Evolutionary conservation across 2,113 vertebrate genomes (phyloP).

Genomic region (Lepidothrix coronata): DNA sequence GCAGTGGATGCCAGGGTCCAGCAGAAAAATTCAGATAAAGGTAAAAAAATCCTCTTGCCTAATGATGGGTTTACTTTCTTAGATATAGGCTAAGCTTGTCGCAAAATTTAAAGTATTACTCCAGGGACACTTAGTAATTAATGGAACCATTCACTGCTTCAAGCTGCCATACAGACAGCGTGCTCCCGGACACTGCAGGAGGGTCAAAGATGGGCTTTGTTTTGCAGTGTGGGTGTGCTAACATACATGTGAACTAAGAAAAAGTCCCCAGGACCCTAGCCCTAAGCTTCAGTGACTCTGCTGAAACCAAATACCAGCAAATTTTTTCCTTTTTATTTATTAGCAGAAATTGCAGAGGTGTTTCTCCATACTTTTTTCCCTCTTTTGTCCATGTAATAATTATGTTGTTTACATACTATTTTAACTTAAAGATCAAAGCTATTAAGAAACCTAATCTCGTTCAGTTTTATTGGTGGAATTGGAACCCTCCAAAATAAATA

Average conservation of each 20-base stretch:
- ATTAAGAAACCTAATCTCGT: not conserved
- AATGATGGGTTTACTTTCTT: not conserved
- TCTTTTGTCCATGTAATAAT: slow-evolving; percentile 32
- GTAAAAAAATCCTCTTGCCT: not conserved
- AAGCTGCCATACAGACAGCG: not conserved
- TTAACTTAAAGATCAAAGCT: not conserved
- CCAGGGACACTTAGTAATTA: not conserved
- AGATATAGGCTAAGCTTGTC: not conserved
- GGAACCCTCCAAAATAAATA: slow-evolving; percentile 21
- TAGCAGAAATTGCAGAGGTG: slow-evolving; percentile 13
- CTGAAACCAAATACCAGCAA: not conserved
- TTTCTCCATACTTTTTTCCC: not conserved
- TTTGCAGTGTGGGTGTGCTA: not conserved
- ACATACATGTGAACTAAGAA: not conserved
- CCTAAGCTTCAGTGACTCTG: not conserved
- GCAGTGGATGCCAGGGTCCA: not conserved
- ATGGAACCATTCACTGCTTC: not conserved
- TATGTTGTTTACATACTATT: not conserved
- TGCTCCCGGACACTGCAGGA: not conserved
- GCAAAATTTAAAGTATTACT: not conserved
- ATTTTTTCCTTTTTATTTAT: slow-evolving; percentile 55
- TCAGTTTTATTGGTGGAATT: slow-evolving; percentile 14
- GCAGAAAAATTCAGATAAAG: not conserved
- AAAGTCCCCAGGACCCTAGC: not conserved
- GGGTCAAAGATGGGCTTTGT: not conserved